phyloP scores from a whole-genome alignment of 2,797 vertebrate species.

The Semaprochilodus insignis region DNA sequence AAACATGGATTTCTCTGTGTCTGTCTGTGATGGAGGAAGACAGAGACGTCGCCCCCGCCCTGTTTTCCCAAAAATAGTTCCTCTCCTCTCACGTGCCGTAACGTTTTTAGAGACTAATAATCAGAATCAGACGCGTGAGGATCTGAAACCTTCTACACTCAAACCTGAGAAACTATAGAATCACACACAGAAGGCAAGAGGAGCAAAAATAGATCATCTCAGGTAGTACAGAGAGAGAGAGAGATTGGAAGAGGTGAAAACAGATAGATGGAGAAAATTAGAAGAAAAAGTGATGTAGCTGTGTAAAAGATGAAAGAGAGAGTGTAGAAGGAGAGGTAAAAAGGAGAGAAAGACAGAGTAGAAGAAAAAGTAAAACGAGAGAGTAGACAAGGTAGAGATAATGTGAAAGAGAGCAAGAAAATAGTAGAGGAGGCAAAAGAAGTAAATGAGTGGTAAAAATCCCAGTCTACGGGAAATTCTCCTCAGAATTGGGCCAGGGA shows the following conservation, averaged over 20 bases:
- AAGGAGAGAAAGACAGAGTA: neutral
- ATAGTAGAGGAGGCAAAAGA: neutral
- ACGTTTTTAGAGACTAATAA: constrained; percentile 15
- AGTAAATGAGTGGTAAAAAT: too few species aligned
- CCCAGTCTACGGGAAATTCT: too few species aligned
- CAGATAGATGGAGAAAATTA: constrained; percentile 26
- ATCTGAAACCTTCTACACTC: constrained; percentile 19
- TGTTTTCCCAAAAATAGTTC: constrained; percentile 27
- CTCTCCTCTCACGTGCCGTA: constrained; percentile 23
- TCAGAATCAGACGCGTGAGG: constrained; percentile 33
- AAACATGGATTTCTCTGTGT: constrained; percentile 44
- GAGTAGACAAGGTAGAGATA: constrained; percentile 35
- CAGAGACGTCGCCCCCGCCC: constrained; percentile 12
- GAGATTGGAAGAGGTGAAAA: neutral
- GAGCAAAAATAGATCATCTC: constrained; percentile 18
- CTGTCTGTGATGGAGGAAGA: constrained; percentile 28
- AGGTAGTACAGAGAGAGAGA: neutral
- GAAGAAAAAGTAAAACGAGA: neutral
- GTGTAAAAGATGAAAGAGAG: constrained; percentile 11
- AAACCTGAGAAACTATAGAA: constrained; percentile 3
- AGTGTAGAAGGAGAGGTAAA: constrained; percentile 22
- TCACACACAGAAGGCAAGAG: neutral
- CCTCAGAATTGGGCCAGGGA: too few species aligned
- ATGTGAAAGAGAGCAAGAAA: neutral
- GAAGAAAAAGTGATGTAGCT: neutral